Base-by-base conservation (phyloP, 2,888 invertebrate genomes). In the Ectemnius continuus region DNA sequence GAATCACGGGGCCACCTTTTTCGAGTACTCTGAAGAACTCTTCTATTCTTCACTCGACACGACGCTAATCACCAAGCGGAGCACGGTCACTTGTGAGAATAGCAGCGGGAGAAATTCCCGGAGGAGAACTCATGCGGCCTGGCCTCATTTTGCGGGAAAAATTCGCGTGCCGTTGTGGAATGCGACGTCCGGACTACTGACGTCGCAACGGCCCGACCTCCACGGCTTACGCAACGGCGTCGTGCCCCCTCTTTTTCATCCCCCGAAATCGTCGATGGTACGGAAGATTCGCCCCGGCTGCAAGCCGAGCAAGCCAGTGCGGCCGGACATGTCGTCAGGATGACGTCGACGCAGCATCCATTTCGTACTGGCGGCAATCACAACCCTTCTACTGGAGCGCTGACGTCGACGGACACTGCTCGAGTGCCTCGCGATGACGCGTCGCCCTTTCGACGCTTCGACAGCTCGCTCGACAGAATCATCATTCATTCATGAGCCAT, bases 141-240 rank as follows among this genome's bases (percentile, higher is more conserved):
- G 36, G 48, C 36, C 20, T 28, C 28, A 28, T 16, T 48, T 48
- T 45, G n/a, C 61, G 45, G 61, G 23, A 16, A 61, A 45, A 69
- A 72, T 77, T 65, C 73, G 80, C 77, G 85, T 79, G 81, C 85
- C 85, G 84, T 78, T 80, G 82, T 80, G 85, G 79, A 82, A 87
- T 86, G 84, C 83, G 81, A 81, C 81, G 78, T 79, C 85, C 84
- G 84, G 81, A 77, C 84, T 82, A 88, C 87, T 88, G 86, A 87
- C 87, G 87, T 84, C 84, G 76, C 85, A 84, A 84, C 85, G 86
- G 78, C 80, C 82, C 84, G 84, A 83, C 87, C 84, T 88, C 87
- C 84, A 84, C 83, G 87, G 36, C 82, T 88, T 88, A 88, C 87
- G 87, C 88, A 88, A 88, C 84, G 81, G 71, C 75, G 78, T 67